Percentiles rank a stretch among this genome's conserved stretches.
Conservation (phyloP, 64 coral and sea anemone species). For the Trachythela sp. region DNA sequence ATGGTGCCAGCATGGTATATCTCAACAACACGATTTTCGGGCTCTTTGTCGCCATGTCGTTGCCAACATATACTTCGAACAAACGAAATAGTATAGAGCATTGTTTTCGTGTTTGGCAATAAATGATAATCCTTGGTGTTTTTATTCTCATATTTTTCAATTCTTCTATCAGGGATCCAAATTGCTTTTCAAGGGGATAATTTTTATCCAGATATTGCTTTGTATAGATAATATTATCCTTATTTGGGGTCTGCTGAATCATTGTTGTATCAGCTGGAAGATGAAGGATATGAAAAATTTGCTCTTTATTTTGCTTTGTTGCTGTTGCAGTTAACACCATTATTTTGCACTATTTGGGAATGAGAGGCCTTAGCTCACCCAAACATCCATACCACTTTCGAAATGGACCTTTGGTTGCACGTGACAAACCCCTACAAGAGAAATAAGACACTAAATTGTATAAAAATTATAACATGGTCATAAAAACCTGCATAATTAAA, state of each 20-base stretch:
- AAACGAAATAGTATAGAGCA: neutral
- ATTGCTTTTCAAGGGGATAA: neutral
- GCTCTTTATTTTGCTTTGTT: neutral
- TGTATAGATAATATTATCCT: neutral
- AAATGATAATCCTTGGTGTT: neutral
- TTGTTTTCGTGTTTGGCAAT: neutral
- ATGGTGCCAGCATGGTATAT: neutral
- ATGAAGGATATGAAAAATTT: neutral
- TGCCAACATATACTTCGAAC: neutral
- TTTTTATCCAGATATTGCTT: neutral
- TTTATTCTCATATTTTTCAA: neutral
- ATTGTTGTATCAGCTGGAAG: neutral
- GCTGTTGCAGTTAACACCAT: slow-evolving; percentile 8
- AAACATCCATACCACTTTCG: slow-evolving; percentile 10
- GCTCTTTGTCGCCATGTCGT: neutral
- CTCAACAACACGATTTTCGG: neutral
- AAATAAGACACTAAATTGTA: neutral
- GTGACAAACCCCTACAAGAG: neutral
- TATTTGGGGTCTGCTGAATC: neutral
- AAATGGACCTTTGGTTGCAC: neutral
- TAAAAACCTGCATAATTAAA: neutral
- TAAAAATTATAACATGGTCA: neutral
- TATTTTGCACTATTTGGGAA: neutral
- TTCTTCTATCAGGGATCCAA: neutral
- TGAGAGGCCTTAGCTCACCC: neutral